Evolutionary conservation across 2,113 vertebrate genomes (phyloP).

Genomic region (Siphamia tubifer): DNA sequence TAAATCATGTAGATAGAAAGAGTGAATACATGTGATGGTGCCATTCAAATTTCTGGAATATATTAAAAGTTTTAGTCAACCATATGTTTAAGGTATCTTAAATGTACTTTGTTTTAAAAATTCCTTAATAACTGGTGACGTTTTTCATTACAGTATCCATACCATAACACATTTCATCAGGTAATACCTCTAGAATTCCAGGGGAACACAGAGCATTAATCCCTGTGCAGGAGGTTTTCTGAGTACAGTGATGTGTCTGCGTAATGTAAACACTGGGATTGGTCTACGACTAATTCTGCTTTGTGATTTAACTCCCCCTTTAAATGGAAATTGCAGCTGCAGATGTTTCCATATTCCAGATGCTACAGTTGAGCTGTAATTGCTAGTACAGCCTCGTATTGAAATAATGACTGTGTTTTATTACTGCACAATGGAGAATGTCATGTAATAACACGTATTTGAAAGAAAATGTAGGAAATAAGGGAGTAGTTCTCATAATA

Average conservation of each 20-base stretch:
- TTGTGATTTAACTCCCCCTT: conserved; percentile 36
- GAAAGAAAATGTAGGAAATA: neutral
- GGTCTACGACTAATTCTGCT: conserved; percentile 38
- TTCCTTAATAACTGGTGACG: neutral
- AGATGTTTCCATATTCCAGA: conserved; percentile 59
- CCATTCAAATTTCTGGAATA: too few species aligned
- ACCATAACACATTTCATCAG: neutral
- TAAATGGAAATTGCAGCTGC: conserved; percentile 57
- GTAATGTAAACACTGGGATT: conserved; percentile 48
- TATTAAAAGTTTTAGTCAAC: too few species aligned
- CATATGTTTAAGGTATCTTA: too few species aligned
- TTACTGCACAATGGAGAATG: conserved; percentile 16
- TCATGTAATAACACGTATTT: neutral
- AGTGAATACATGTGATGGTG: too few species aligned
- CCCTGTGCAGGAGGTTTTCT: conserved; percentile 21
- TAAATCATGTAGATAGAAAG: neutral
- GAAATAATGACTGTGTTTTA: conserved; percentile 47
- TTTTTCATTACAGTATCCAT: neutral
- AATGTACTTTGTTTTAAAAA: neutral
- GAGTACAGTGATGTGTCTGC: conserved; percentile 49
- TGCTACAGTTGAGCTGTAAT: conserved; percentile 48
- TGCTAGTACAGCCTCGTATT: conserved; percentile 39
- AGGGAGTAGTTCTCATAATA: neutral
- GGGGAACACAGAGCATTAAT: conserved; percentile 45
- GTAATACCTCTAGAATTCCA: neutral